Evolutionary conservation across 2,797 vertebrate genomes (phyloP).

Genomic region (Ficedula albicollis): DNA sequence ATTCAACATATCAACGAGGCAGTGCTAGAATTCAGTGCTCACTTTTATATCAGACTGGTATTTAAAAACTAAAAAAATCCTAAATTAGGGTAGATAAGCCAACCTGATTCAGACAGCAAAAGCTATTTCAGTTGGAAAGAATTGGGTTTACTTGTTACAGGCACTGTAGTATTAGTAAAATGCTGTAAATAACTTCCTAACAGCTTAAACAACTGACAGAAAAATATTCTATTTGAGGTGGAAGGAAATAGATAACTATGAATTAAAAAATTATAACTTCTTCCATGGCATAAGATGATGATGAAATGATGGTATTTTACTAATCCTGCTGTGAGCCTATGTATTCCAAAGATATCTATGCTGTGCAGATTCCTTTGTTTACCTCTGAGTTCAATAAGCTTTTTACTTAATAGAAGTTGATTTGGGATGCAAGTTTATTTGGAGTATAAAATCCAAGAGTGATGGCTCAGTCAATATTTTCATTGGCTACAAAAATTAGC

Average conservation of each 20-base stretch:
- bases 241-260: neutral
- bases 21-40: neutral
- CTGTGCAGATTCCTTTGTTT: constrained; percentile 10
- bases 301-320: constrained; percentile 12
- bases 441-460: neutral
- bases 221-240: neutral
- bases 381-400: constrained; percentile 17
- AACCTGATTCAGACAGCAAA: neutral
- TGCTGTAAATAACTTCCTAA: neutral
- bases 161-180: neutral
- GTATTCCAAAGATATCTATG: neutral
- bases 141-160: neutral
- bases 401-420: constrained; percentile 27
- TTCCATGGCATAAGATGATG: neutral
- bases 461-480: constrained; percentile 20
- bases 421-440: constrained; percentile 15
- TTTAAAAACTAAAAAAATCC: neutral
- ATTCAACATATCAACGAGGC: neutral
- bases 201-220: neutral
- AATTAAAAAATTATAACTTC: neutral
- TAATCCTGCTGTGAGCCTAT: neutral
- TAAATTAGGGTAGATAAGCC: neutral
- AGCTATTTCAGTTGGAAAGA: neutral
- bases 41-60: neutral
- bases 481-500: neutral